Evolutionary conservation across 2,113 vertebrate genomes (phyloP).

Genomic region (Limanda limanda): DNA sequence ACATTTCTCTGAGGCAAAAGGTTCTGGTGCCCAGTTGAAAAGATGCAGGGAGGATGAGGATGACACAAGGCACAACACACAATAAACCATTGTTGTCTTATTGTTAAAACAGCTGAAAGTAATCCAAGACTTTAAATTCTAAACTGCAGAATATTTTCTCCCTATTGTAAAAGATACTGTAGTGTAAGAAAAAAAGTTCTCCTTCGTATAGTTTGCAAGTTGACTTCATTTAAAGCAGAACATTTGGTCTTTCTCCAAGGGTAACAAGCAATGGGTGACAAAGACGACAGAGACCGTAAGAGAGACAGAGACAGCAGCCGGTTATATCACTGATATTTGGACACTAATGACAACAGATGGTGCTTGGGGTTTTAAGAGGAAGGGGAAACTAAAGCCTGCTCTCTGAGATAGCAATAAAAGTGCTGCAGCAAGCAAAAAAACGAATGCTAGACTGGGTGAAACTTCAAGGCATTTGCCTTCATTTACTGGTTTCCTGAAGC

Average conservation of each 20-base stretch:
- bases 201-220: slow-evolving; percentile 4
- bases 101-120: not conserved
- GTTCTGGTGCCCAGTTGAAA: not conserved
- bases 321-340: slow-evolving; percentile 48
- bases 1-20: not conserved
- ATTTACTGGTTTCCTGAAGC: slow-evolving; percentile 45
- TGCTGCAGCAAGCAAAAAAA: slow-evolving; percentile 43
- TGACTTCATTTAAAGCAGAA: slow-evolving; percentile 36
- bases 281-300: slow-evolving; percentile 12
- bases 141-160: not conserved
- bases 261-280: slow-evolving; percentile 27
- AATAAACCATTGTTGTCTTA: not conserved
- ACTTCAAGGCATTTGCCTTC: slow-evolving; percentile 55
- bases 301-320: slow-evolving; percentile 28
- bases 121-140: no score
- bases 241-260: slow-evolving; percentile 38
- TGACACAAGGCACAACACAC: not conserved
- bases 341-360: slow-evolving; percentile 64
- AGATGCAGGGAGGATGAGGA: not conserved
- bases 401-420: slow-evolving; percentile 37
- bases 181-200: not conserved
- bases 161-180: not conserved
- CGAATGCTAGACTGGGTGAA: slow-evolving; percentile 44
- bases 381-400: slow-evolving; percentile 36
- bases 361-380: slow-evolving; percentile 42